These are phyloP conservation scores for Cochlearius cochlearius DNA, from an alignment of 2,113 vertebrate species.

Conservation along the genomic window DNA sequence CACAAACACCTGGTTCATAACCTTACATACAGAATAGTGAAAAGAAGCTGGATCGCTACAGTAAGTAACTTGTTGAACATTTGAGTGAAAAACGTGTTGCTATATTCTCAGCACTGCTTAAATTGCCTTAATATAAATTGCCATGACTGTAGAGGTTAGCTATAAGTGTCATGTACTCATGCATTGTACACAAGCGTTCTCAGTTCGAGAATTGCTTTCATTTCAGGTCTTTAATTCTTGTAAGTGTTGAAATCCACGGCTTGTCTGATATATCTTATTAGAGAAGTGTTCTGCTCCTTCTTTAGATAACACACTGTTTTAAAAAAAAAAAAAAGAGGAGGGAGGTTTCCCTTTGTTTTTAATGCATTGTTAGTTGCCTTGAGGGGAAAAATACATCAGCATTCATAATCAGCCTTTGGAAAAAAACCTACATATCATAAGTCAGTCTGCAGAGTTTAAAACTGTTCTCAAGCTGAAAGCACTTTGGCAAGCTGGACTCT, in stretches of 20 bases:
- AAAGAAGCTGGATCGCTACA: not conserved
- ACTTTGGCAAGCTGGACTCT: not conserved
- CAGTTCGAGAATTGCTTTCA: not conserved
- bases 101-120: not conserved
- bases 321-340: not conserved
- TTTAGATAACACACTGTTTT: not conserved
- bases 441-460: not conserved
- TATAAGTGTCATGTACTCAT: fast-evolving
- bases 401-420: not conserved
- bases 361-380: not conserved
- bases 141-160: not conserved
- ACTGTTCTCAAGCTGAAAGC: not conserved
- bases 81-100: not conserved
- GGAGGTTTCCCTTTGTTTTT: not conserved
- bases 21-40: not conserved
- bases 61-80: not conserved
- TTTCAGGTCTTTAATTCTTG: not conserved
- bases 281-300: not conserved
- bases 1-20: not conserved
- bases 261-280: not conserved
- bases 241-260: not conserved
- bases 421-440: fast-evolving
- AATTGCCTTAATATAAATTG: not conserved
- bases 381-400: not conserved
- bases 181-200: too few relatives aligned